Evolutionary conservation across 1,140 invertebrate genomes (phyloP), one percentile per base, ranked within the genome.

Genomic region (Argopecten irradians): DNA sequence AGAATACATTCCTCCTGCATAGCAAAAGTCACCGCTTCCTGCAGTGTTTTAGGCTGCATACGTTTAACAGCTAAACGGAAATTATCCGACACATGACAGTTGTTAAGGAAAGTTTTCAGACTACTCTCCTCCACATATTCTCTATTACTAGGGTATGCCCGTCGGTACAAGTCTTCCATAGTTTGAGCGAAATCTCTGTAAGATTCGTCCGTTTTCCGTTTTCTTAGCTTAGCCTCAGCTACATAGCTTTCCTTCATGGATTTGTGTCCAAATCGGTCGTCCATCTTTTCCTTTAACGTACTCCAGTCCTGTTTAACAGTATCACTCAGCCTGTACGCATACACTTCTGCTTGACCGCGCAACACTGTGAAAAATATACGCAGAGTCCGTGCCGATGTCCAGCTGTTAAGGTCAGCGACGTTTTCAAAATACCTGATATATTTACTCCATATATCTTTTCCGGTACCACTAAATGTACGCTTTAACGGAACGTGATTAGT

Each of bases 231-330:
- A 11, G 89, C 89, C 22, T 89, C 89, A 19, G 86, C 86, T 41
- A 87, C 7, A 34, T 89, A 89, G 39, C 89, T 90, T 16, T 88
- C 89, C 36, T 90, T 90, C 89, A 86, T 90, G 22, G 84, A 84
- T 19, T 19, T 33, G 9, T 33, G 36, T 5, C 36, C 36, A 39
- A 39, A 39, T 13, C 36, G 36, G 36, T 39, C 36, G 36, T 39
- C 36, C 36, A 39, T 39, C 36, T 39, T 39, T 8, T 39, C 36
- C 36, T 39, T 39, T 39, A 39, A 39, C 5, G 36, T 39, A 39
- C 5, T 39, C 36, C 36, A 39, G 36, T 39, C 36, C 36, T 39
- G 36, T 13, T 39, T 39, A 39, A 39, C 36, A 13, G 36, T 39
- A 39, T 39, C 36, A 39, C 36, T 39, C 36, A 39, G 36, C 5